These are phyloP conservation scores for Drosophila melanica DNA, from an alignment of 1,140 invertebrate species.

Conservation along the genomic window DNA sequence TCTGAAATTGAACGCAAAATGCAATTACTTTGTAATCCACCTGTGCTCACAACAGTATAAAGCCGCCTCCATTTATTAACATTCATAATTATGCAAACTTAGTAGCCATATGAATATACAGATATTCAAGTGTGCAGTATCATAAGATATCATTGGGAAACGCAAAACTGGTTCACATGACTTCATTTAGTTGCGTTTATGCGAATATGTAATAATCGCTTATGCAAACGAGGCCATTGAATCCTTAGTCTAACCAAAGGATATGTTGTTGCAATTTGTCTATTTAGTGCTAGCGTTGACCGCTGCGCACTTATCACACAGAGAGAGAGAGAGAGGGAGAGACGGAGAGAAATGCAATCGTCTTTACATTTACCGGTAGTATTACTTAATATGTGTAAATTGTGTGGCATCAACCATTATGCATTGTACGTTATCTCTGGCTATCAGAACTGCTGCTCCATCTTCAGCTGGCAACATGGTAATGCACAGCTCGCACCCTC, in stretches of 20 bases:
- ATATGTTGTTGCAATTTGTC: conserved; percentile 73
- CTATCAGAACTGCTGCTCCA: conserved; percentile 53
- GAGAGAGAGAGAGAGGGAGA: conserved; percentile 6
- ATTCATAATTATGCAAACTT: neutral
- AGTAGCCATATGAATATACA: neutral
- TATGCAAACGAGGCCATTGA: conserved; percentile 35
- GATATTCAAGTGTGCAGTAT: neutral
- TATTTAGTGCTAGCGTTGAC: conserved; percentile 46
- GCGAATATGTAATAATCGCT: conserved; percentile 35
- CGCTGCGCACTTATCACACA: conserved; percentile 39
- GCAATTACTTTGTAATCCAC: no score
- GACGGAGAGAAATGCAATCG: neutral
- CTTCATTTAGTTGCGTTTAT: conserved; percentile 23
- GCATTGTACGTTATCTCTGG: conserved; percentile 75
- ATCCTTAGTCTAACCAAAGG: conserved; percentile 52
- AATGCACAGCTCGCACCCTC: neutral
- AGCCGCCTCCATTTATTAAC: neutral
- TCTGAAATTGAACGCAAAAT: no score
- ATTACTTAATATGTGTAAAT: conserved; percentile 82
- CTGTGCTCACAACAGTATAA: no score
- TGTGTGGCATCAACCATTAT: conserved; percentile 82
- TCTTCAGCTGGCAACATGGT: conserved; percentile 28
- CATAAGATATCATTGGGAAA: neutral
- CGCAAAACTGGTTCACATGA: conserved; percentile 20
- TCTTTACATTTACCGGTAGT: conserved; percentile 65